Evolutionary conservation across 2,797 vertebrate genomes (phyloP), one percentile per base, ranked within the genome.

Genomic region (Chloroceryle inda): DNA sequence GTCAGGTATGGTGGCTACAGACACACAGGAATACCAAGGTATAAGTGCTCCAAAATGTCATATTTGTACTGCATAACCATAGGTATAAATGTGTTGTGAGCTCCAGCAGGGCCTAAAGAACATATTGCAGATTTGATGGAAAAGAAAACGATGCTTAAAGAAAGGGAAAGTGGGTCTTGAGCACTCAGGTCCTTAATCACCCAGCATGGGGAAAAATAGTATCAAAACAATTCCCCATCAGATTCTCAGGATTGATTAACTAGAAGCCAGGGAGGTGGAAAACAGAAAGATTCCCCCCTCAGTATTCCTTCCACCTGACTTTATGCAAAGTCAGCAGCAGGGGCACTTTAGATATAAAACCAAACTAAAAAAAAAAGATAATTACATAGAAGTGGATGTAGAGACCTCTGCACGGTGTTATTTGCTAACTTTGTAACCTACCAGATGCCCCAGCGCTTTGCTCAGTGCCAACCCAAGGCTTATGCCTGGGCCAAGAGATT

Each of bases 101-200:
- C 72, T 92, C 93, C 87, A 96, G 75, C 84, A 67, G 78, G 52
- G 82, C 56, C 76, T 88, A 61, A 88, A 91, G 79, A 94, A 91
- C 85, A 83, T 85, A 92, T 6, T 80, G 64, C 44, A 80, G 79
- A 88, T 77, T 88, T 72, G 49, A 40, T 92, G 37, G 72, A 95
- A 94, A 12, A 87, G 49, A 94, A 95, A 92, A 89, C 27, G 11
- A 77, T 3, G 19, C 75, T 92, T 75, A 91, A 77, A 58, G 40
- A 89, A 92, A 12, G 27, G 18, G 21, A 85, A 89, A 94, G 61
- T 58, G 49, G 26, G 85, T 94, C 91, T 92, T 67, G 49, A 91
- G 81, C 81, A 77, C 85, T 95, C 75, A 94, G 31, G 74, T 94
- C 94, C 63, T 94, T 91, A 76, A 77, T 89, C 79, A 94, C 56